phyloP scores from a whole-genome alignment of 2,113 vertebrate species.

The Cyprinodon variegatus region DNA sequence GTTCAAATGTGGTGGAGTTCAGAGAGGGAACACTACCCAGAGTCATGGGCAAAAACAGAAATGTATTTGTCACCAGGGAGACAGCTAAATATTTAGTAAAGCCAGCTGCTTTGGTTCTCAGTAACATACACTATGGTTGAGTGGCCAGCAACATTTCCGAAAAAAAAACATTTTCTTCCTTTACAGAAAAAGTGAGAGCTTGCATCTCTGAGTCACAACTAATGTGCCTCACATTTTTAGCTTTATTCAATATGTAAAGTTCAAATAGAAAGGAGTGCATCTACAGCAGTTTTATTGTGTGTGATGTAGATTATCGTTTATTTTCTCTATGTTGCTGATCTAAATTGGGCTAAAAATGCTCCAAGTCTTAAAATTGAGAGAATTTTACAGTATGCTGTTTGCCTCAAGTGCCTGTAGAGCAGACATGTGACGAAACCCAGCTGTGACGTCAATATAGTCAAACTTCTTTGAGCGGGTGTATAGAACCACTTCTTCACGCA shows the following conservation, averaged over 20 bases:
- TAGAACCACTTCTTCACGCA: no score
- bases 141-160: slow-evolving; percentile 3
- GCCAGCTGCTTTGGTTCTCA: slow-evolving; percentile 26
- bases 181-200: background rate
- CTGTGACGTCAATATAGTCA: no score
- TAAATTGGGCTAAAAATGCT: no score
- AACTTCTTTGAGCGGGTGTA: no score
- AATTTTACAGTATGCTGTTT: no score
- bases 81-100: slow-evolving; percentile 67
- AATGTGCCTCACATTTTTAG: background rate
- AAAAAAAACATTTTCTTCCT: background rate
- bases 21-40: slow-evolving; percentile 14
- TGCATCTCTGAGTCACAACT: background rate
- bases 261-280: no score
- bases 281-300: no score
- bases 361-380: no score
- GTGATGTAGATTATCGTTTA: no score
- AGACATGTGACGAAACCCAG: no score
- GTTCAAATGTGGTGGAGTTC: slow-evolving; percentile 17
- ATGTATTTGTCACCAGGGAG: slow-evolving; percentile 62
- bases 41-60: slow-evolving; percentile 52
- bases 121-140: slow-evolving; percentile 13
- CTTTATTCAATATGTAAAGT: background rate
- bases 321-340: no score
- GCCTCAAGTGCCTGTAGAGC: no score